Evolutionary conservation across 1,140 invertebrate species (phyloP).

Genomic region (Hormaphis cornu): DNA sequence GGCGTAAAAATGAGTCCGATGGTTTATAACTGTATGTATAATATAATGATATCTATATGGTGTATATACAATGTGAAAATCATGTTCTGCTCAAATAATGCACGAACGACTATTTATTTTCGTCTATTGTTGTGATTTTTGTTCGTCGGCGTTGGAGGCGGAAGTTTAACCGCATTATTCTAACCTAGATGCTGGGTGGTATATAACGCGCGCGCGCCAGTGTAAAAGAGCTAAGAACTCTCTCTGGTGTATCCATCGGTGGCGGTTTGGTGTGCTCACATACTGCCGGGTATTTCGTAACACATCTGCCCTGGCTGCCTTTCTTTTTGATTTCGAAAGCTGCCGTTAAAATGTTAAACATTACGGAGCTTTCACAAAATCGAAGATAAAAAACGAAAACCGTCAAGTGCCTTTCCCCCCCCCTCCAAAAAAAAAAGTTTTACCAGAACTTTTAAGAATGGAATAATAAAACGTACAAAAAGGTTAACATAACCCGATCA

Average conservation of each 20-base stretch:
- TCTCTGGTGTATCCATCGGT: slow-evolving; percentile 15
- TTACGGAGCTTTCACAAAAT: slow-evolving; percentile 16
- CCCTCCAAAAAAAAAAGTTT: too few relatives aligned
- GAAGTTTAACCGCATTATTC: slow-evolving; percentile 25
- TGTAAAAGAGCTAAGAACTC: too few relatives aligned
- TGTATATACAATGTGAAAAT: slow-evolving; percentile 22
- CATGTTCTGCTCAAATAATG: slow-evolving; percentile 17
- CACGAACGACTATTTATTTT: slow-evolving; percentile 3
- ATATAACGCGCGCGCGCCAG: background rate
- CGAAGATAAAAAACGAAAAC: slow-evolving; percentile 9
- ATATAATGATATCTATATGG: too few relatives aligned
- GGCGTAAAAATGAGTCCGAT: background rate
- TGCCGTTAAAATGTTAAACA: background rate
- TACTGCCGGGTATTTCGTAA: slow-evolving; percentile 32
- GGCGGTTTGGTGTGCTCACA: slow-evolving; percentile 24
- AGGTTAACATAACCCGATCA: too few relatives aligned
- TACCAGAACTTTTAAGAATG: background rate
- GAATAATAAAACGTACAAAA: background rate
- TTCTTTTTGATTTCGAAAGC: slow-evolving; percentile 31
- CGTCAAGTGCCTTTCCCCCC: background rate
- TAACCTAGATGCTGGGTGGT: slow-evolving; percentile 22
- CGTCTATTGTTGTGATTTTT: slow-evolving; percentile 22
- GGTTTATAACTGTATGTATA: too few relatives aligned
- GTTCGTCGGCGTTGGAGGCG: slow-evolving; percentile 11
- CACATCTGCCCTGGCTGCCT: slow-evolving; percentile 11